Evolutionary conservation across 1,140 invertebrate genomes (phyloP).

Genomic region (Diploscapter pachys): DNA sequence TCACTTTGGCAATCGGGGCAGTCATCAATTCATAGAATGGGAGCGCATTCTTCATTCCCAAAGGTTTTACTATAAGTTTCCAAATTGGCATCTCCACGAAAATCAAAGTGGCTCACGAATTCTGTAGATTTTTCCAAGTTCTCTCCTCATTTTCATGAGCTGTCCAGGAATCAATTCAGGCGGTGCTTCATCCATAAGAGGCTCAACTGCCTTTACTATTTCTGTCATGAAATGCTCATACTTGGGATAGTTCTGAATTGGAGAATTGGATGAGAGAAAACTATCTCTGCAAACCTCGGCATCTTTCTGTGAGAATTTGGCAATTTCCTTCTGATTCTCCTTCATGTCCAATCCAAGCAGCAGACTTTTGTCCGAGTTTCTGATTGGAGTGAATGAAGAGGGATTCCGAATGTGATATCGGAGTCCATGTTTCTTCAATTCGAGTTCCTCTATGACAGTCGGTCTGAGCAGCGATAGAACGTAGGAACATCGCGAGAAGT

Average conservation of each 20-base stretch:
- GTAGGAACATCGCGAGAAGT: conserved; percentile 65
- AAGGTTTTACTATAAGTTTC: conserved; percentile 49
- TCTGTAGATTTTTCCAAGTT: conserved; percentile 5
- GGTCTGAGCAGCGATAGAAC: conserved; percentile 25
- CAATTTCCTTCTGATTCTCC: conserved; percentile 63
- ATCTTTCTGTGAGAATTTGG: conserved; percentile 66
- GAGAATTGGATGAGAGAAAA: conserved; percentile 15
- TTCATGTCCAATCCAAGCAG: conserved; percentile 60
- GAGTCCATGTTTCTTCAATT: conserved; percentile 65
- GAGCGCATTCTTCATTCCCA: conserved; percentile 53
- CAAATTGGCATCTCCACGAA: not conserved
- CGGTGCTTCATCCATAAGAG: conserved; percentile 63
- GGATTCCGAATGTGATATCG: conserved; percentile 65
- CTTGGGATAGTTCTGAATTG: conserved; percentile 58
- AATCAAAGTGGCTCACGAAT: conserved; percentile 1
- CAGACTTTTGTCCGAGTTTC: conserved; percentile 61
- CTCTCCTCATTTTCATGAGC: not conserved
- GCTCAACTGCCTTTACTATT: conserved; percentile 62
- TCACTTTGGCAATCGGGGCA: conserved; percentile 63
- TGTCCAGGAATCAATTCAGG: conserved; percentile 45
- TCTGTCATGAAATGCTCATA: conserved; percentile 63
- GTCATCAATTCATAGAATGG: conserved; percentile 66
- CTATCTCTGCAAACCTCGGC: conserved; percentile 51
- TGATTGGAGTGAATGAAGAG: conserved; percentile 66
- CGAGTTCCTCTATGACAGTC: conserved; percentile 64